Evolutionary conservation across 2,797 vertebrate genomes (phyloP).

Genomic region (Thunnus albacares): DNA sequence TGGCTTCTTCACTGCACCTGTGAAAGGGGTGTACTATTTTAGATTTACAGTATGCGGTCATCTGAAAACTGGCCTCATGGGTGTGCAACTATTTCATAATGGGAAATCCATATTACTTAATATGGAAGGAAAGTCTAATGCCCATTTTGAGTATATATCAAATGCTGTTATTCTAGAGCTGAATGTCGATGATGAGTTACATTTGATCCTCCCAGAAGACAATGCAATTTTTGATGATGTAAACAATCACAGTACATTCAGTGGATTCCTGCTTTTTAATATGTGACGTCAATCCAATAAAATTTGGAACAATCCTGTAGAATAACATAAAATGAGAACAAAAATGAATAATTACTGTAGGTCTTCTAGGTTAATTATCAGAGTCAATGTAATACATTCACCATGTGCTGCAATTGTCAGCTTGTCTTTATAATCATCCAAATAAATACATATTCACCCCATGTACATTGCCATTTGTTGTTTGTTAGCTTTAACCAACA

Average conservation of each 20-base stretch:
- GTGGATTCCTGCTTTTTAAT: constrained; percentile 7
- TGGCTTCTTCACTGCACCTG: constrained; percentile 18
- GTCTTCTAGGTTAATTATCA: no score
- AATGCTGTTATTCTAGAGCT: constrained; percentile 17
- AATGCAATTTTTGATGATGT: background rate
- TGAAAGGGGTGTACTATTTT: constrained; percentile 11
- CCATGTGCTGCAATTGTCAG: background rate
- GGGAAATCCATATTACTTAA: background rate
- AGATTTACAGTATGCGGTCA: constrained; percentile 17
- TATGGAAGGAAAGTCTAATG: accelerated
- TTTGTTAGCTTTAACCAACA: background rate
- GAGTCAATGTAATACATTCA: background rate
- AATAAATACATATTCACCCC: background rate
- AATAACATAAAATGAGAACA: background rate
- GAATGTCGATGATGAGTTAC: background rate
- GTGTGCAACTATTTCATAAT: constrained; percentile 1
- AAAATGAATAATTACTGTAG: background rate
- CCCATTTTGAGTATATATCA: background rate
- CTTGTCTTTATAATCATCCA: background rate
- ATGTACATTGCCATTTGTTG: background rate
- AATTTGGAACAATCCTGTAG: background rate
- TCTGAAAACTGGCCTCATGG: accelerated
- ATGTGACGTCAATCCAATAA: background rate
- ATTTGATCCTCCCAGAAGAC: background rate
- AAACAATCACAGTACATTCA: constrained; percentile 19